These are phyloP conservation scores for Lymantria monacha DNA, from an alignment of 2,888 invertebrate genomes.

Conservation along the genomic window DNA sequence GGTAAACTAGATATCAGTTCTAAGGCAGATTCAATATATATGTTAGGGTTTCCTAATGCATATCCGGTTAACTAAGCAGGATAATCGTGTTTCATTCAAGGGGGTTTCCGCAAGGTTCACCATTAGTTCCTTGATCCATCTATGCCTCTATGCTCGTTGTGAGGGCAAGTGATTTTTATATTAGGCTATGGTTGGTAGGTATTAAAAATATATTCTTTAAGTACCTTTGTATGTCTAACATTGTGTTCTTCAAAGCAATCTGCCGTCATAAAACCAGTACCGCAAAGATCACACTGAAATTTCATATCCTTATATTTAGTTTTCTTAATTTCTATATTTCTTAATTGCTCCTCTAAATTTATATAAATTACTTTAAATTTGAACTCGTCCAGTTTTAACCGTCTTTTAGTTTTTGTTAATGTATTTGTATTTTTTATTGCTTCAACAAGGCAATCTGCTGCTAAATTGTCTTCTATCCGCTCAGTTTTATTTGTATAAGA, in stretches of 20 bases:
- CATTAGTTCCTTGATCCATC: too few relatives aligned
- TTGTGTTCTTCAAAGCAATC: conserved; percentile 20
- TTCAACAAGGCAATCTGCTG: neutral
- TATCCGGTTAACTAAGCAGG: too few relatives aligned
- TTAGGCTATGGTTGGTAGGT: too few relatives aligned
- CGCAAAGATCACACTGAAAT: conserved; percentile 25
- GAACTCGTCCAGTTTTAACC: conserved; percentile 15
- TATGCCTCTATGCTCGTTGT: too few relatives aligned
- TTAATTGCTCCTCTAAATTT: conserved; percentile 26
- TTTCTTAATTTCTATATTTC: conserved; percentile 28
- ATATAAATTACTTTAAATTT: conserved; percentile 30
- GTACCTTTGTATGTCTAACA: conserved; percentile 19
- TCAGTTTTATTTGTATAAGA: neutral
- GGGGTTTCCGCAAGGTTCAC: too few relatives aligned
- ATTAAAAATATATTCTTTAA: too few relatives aligned
- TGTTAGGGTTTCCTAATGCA: too few relatives aligned
- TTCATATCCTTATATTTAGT: conserved; percentile 21
- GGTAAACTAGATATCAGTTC: too few relatives aligned
- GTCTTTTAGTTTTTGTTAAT: conserved; percentile 1
- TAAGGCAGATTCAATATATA: too few relatives aligned
- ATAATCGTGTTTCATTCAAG: too few relatives aligned
- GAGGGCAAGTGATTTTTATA: too few relatives aligned
- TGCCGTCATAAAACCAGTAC: conserved; percentile 17
- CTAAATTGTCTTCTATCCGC: neutral
- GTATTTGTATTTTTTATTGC: neutral